Base-by-base conservation (phyloP, 1,140 invertebrate genomes). In the Drosophila teissieri region DNA sequence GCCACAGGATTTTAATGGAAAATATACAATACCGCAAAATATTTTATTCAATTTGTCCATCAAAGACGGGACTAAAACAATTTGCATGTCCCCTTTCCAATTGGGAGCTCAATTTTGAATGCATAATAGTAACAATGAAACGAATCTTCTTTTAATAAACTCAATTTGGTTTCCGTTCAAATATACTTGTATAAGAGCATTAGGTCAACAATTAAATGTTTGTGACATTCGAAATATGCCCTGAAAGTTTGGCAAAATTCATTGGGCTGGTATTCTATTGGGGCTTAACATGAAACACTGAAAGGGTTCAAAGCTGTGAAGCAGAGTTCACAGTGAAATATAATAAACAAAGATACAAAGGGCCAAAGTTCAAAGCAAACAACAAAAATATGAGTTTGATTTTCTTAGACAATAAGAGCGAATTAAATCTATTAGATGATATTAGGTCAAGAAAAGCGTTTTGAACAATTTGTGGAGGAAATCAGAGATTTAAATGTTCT, bases 1-100 rank as follows among this genome's bases (percentile, higher is more conserved):
- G 74, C 83, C 75, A 68, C 58, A 65, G 68, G 37, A 68, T 88
- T 85, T 88, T 88, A 86, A 88, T 88, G 83, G 69, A 88, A 86
- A 79, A 88, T 79, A 78, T 79, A 82, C 70, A 88, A 82, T 46
- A 61, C 52, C 54, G 40, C 60, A 36, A 76, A 76, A 82, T 76
- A 80, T 80, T 86, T 88, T 76, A 86, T 88, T 88, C 62, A 86
- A 88, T 86, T 79, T 62, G 22, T 42, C 24, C 52, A 75, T 63
- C 49, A 70, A 72, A 65, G 42, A 53, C 27, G 37, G 2, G 8
- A 12, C 48, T 19, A 36, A 42, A 68, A n/a, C 46, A 44, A 44
- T 60, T 75, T 51, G 12, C 40, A 51, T 24, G 24, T 12, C 46
- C 34, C 42, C 27, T 42, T 65, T 56, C 37, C 17, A 37, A n/a